Base-by-base conservation (phyloP, 2,888 invertebrate species). In the Ennomos erosarius region DNA sequence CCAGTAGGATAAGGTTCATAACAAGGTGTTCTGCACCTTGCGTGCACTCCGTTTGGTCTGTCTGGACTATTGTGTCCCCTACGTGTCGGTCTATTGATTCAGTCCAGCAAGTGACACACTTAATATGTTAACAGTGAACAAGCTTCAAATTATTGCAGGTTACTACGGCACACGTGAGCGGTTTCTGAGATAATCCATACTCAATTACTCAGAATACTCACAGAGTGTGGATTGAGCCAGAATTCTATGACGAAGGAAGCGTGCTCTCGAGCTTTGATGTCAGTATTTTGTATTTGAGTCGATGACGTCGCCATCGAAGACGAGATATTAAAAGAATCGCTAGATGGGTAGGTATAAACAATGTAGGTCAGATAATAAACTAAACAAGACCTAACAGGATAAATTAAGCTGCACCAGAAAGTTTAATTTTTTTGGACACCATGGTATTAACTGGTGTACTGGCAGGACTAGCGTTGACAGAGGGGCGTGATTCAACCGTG, bases 401-500 rank as follows among this genome's bases (percentile, higher is more conserved):
- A 26, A 42, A 42, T 10, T 42, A 42, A 42, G 16, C 42, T 26
- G 26, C 6, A 26, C 6, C 26, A 26, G 26, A 6, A 6, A 26
- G 6, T 26, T 4, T 26, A 6, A 6, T 6, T 6, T 26, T 26
- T 26, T 26, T 1, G 1, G 26, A 26, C 6, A 26, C 4, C 4
- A 26, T 6, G 16, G 16, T 16, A 16, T 16, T 6, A 26, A 39
- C 9, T 54, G 34, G 10, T 8, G 13, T 36, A 56, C 56, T 56
- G 56, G 6, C 42, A n/a, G 33, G 10, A 53, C 8, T 38, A 44
- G 49, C 13, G 13, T 40, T 26, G 36, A 42, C 46, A 43, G 38
- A 85, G 85, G 88, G 89, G 85, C 82, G 87, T 84, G 82, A 85
- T 82, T 83, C 81, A 78, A 81, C 77, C 82, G 78, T 83, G 77